Evolutionary conservation across 2,797 vertebrate species (phyloP).

Genomic region (Perodicticus potto): DNA sequence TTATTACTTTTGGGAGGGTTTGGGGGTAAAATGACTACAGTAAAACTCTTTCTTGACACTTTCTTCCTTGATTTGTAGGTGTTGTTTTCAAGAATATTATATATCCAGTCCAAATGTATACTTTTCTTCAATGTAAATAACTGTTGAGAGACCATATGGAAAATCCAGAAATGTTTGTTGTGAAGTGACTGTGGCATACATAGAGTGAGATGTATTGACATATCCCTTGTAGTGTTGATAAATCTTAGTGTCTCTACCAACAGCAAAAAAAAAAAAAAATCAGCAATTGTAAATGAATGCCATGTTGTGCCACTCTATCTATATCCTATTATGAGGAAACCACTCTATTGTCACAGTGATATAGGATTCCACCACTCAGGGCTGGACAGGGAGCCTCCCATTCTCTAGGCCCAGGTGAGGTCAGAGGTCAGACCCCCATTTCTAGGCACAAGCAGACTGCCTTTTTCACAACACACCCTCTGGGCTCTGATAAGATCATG

Average conservation of each 20-base stretch:
- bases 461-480: too few relatives aligned
- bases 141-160: background rate
- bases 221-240: background rate
- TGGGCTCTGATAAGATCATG: too few relatives aligned
- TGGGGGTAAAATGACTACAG: background rate
- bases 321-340: background rate
- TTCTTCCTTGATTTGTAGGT: background rate
- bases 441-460: too few relatives aligned
- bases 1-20: background rate
- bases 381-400: too few relatives aligned
- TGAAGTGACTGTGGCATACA: background rate
- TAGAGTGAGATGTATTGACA: background rate
- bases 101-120: background rate
- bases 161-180: background rate
- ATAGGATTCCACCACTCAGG: too few relatives aligned
- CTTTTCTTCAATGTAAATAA: background rate
- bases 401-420: too few relatives aligned
- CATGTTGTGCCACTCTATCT: background rate
- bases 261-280: background rate
- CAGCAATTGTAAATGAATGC: background rate
- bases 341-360: background rate
- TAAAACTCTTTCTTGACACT: background rate
- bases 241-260: background rate
- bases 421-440: too few relatives aligned
- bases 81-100: background rate